These are phyloP conservation scores for Oscheius sp. DNA, from an alignment of 2,888 invertebrate species.

Conservation along the genomic window DNA sequence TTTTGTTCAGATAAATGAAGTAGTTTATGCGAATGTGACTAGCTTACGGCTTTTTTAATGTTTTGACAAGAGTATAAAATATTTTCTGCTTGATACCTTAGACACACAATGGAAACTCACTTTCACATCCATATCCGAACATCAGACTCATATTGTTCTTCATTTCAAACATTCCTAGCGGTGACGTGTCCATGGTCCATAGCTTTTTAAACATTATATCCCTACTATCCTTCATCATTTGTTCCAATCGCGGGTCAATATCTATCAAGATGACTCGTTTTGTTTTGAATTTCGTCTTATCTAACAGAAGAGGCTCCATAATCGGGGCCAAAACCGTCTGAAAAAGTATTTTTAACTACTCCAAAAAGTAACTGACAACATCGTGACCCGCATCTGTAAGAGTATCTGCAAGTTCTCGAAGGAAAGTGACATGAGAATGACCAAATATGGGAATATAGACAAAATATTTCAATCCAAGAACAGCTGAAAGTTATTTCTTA, in stretches of 20 bases:
- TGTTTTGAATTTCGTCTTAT: constrained; percentile 1
- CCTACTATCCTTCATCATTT: background rate
- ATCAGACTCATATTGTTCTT: constrained; percentile 6
- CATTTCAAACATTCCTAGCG: background rate
- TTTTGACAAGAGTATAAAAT: too few relatives aligned
- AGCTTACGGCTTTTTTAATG: too few relatives aligned
- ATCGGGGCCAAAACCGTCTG: constrained; percentile 1
- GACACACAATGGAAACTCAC: too few relatives aligned
- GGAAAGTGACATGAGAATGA: constrained; percentile 39
- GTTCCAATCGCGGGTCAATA: background rate
- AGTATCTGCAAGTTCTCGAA: constrained; percentile 42
- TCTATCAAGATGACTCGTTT: background rate
- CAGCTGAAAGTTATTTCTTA: constrained; percentile 8
- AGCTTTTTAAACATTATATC: constrained; percentile 2
- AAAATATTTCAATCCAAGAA: constrained; percentile 26
- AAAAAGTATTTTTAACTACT: too few relatives aligned
- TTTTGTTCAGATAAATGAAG: too few relatives aligned
- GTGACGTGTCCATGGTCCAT: constrained; percentile 10
- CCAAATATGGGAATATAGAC: constrained; percentile 40
- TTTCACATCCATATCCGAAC: constrained; percentile 6
- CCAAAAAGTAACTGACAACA: constrained; percentile 38
- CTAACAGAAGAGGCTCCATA: background rate
- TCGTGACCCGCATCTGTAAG: constrained; percentile 45
- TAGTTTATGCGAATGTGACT: too few relatives aligned
- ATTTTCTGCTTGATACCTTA: too few relatives aligned